Evolutionary conservation across 37 sponge, comb jelly and placozoan genomes (phyloP), one percentile per base, ranked within the genome.

Genomic region (Hexactinellida sp.): DNA sequence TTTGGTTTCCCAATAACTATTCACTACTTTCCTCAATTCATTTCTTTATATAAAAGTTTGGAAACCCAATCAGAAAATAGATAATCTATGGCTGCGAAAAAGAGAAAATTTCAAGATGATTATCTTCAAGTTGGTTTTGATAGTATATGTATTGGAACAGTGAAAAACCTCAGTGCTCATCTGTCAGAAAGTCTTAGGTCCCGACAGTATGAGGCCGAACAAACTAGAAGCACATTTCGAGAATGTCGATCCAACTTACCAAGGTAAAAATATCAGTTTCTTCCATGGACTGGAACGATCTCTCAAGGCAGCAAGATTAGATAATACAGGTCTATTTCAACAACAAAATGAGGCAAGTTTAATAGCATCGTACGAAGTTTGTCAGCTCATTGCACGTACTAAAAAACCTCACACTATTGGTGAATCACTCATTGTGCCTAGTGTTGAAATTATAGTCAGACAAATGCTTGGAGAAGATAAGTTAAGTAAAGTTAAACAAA

Each of bases 381-480:
- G 3, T 23, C 34, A 63, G 5, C 3, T n/a, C 19, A 63, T 63
- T 63, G 76, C 76, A 7, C 3, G 13, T 7, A n/a, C 76, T 21
- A 63, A 63, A n/a, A 63, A 63, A 63, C 76, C 76, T 63, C 76
- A 63, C 76, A 63, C 76, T 23, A 63, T 63, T 63, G 76, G 76
- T 63, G 76, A 63, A 63, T 21, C 34, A 21, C 76, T 63, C 76
- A 63, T 63, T 25, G 76, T 23, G 5, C 76, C 76, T 7, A 21
- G 25, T 63, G 76, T 63, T 10, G 25, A 63, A 63, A 63, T 63
- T 63, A 23, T 63, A 21, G 76, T 63, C 76, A 63, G 13, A 63
- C 3, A 23, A 23, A 63, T 63, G 76, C 76, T 63, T 7, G 76
- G 76, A 63, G 76, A 63, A 63, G 76, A 63, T 63, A 7, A 63